Base-by-base conservation (phyloP, 2,888 invertebrate species). In the Cataglyphis cursor region DNA sequence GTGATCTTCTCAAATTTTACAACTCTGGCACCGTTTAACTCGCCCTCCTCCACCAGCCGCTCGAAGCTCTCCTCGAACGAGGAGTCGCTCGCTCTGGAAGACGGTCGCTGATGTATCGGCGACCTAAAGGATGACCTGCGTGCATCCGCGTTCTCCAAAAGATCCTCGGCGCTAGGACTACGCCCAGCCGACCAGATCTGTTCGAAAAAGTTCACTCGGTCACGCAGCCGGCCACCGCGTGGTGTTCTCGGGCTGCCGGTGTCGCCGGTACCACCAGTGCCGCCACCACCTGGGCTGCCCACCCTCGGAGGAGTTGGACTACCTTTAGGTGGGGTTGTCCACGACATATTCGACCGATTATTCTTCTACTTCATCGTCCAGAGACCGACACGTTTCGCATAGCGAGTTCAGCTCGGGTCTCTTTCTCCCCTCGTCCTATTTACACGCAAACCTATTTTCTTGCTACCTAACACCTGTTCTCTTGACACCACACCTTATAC, bases 141-240 rank as follows among this genome's bases (percentile, higher is more conserved):
- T 93, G 35, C 93, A 92, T 78, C 91, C 61, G 62, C 93, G 89
- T 91, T 90, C 9, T 90, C 96, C 95, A 87, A 93, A 90, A 93
- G 95, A 88, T 92, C 95, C 92, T 91, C 95, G 95, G 88, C 93
- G 92, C 91, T 93, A 4, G 89, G 81, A n/a, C 87, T 73, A 8
- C 88, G 66, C 18, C 95, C 94, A 35, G 97, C 96, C 85, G 96
- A 96, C 97, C 97, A 97, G 88, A 97, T 96, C 95, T 97, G 97
- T 95, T 98, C 98, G 95, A 97, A 98, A 94, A 97, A 97, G 90
- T 96, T 96, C 90, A 98, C 97, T 91, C 97, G 96, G 92, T 97
- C 97, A 87, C 96, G 96, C 85, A 98, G 96, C 90, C 97, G 95
- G 44, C 91, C 92, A 83, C 94, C 94, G 89, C 95, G 93, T 90